Evolutionary conservation across 2,888 invertebrate species (phyloP).

Genomic region (Pharmacophagus antenor): DNA sequence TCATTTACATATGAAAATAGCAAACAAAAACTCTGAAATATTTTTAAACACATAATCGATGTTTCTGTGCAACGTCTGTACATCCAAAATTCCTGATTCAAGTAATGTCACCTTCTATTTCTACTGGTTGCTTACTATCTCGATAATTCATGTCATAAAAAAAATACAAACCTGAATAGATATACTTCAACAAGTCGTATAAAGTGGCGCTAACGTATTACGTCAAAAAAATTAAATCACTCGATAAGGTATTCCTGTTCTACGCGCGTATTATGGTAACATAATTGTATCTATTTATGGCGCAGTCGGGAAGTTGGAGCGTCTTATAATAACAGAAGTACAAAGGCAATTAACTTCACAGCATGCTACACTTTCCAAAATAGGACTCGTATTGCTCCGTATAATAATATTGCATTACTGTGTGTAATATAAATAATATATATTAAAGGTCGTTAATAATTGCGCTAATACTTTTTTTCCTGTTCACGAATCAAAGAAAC

Average conservation of each 20-base stretch:
- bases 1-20: too few species aligned
- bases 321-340: background rate
- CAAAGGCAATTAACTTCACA: constrained; percentile 7
- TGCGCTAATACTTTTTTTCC: too few species aligned
- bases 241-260: constrained; percentile 2
- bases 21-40: too few species aligned
- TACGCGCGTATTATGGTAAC: background rate
- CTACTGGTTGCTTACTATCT: too few species aligned
- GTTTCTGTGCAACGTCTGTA: too few species aligned
- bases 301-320: background rate
- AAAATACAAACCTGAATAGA: background rate
- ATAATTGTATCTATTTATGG: constrained; percentile 7
- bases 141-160: too few species aligned
- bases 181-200: background rate
- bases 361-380: constrained; percentile 1
- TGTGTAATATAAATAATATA: background rate
- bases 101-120: too few species aligned
- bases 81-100: too few species aligned
- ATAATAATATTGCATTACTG: background rate
- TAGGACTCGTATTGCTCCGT: background rate
- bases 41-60: too few species aligned
- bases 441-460: too few species aligned
- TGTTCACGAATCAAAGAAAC: too few species aligned
- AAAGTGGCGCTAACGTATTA: background rate
- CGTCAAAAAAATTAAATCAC: background rate